Percentiles rank a stretch among this genome's conserved stretches.
These are phyloP conservation scores for Psittacula derbiana DNA, from an alignment of 2,797 vertebrate genomes.

Conservation along the genomic window DNA sequence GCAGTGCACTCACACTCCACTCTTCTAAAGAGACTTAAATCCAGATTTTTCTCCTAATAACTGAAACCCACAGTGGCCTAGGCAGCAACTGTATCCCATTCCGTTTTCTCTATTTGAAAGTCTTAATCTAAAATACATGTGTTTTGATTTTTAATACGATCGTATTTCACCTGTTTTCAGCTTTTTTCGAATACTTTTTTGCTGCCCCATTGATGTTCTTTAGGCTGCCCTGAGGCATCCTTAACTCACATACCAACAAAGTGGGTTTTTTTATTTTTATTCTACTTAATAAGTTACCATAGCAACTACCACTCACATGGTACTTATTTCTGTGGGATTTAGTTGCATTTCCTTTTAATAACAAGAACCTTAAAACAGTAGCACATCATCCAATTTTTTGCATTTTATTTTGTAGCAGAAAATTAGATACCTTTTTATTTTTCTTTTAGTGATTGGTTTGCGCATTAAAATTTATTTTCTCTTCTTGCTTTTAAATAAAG, in stretches of 20 bases:
- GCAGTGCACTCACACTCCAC: conserved; percentile 17
- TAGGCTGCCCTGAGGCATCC: conserved; percentile 31
- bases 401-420: conserved; percentile 22
- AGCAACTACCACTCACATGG: conserved; percentile 65
- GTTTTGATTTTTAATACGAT: background rate
- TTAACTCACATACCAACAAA: conserved; percentile 61
- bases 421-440: conserved; percentile 22
- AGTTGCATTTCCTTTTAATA: conserved; percentile 71
- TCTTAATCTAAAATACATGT: background rate
- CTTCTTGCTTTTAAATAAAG: background rate
- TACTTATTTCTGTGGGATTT: conserved; percentile 67
- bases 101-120: conserved; percentile 3
- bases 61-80: background rate
- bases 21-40: conserved; percentile 26
- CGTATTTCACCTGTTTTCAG: background rate
- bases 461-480: background rate
- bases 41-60: background rate
- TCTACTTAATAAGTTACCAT: conserved; percentile 73
- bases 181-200: conserved; percentile 15
- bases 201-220: background rate
- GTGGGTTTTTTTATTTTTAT: conserved; percentile 33
- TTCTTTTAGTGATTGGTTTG: background rate
- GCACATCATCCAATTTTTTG: background rate
- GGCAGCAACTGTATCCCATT: background rate
- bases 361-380: conserved; percentile 40